A percentile compares a stretch with the other conserved stretches of the same genome.
Conservation (phyloP, 2,113 vertebrate species). For the Tricholaema leucomelas region DNA sequence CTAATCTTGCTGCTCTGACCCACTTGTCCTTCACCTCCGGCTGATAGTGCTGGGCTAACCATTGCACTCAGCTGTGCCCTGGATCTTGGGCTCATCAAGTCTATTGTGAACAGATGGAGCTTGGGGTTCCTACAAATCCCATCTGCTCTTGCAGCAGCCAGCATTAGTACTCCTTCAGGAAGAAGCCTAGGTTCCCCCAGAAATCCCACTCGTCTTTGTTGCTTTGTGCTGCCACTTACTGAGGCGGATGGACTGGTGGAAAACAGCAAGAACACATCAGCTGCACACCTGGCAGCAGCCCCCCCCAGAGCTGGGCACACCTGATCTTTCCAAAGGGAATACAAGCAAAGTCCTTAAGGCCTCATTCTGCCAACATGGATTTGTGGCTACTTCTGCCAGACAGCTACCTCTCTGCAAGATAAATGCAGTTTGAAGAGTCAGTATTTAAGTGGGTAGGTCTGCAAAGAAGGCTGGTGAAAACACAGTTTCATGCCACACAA, state of each 20-base stretch:
- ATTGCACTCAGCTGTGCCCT: slow-evolving; percentile 35
- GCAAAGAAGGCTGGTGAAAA: not conserved
- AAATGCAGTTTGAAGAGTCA: not conserved
- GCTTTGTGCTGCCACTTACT: not conserved
- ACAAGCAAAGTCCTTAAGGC: not conserved
- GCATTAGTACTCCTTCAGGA: not conserved
- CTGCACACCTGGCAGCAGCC: not conserved
- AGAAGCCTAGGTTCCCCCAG: not conserved
- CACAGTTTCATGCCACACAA: not conserved
- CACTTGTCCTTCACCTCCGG: slow-evolving; percentile 37
- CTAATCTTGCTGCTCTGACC: slow-evolving; percentile 40
- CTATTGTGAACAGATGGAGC: slow-evolving; percentile 64
- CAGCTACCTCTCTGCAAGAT: not conserved
- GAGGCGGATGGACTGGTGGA: not conserved
- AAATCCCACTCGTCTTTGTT: not conserved
- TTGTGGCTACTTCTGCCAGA: not conserved
- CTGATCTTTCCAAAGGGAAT: not conserved
- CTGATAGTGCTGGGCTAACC: not conserved
- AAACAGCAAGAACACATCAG: not conserved
- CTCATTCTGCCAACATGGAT: not conserved
- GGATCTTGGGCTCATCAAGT: slow-evolving; percentile 32
- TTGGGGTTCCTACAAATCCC: slow-evolving; percentile 54
- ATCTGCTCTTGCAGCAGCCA: slow-evolving; percentile 44
- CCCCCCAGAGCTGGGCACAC: not conserved
- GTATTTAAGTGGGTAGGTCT: not conserved